phyloP scores from a whole-genome alignment of 1,140 invertebrate genomes.

The Whitmania pigra region DNA sequence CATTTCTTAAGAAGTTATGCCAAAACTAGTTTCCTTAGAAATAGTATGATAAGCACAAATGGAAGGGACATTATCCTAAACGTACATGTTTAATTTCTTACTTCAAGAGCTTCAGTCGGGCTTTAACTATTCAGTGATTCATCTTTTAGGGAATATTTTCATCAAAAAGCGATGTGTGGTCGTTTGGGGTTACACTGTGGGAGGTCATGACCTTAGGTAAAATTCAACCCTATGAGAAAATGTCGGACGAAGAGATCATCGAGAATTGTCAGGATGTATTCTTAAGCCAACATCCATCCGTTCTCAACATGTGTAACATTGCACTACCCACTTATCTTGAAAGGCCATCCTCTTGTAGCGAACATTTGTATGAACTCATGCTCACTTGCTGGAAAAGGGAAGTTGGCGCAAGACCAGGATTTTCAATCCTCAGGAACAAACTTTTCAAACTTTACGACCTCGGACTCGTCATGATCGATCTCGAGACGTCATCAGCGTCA shows the following conservation, averaged over 20 bases:
- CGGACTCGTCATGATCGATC: neutral
- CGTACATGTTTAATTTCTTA: too few relatives aligned
- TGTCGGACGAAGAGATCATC: slow-evolving; percentile 64
- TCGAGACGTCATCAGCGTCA: neutral
- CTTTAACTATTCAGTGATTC: neutral
- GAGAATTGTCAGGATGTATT: slow-evolving; percentile 45
- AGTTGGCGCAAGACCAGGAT: neutral
- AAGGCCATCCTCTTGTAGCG: neutral
- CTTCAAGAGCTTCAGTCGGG: too few relatives aligned
- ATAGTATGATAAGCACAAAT: too few relatives aligned
- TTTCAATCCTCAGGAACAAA: neutral
- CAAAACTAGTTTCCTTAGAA: too few relatives aligned
- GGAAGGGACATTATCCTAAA: too few relatives aligned
- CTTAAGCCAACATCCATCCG: neutral
- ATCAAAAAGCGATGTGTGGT: slow-evolving; percentile 74
- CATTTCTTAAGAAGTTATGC: too few relatives aligned
- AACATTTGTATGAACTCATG: neutral
- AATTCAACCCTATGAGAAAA: slow-evolving; percentile 64
- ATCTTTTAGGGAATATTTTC: slow-evolving; percentile 57
- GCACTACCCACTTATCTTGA: neutral
- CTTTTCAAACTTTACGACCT: neutral
- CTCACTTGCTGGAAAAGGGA: neutral
- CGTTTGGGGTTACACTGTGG: slow-evolving; percentile 74
- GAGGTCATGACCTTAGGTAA: slow-evolving; percentile 72
- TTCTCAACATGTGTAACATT: too few relatives aligned